phyloP scores from a whole-genome alignment of 2,888 invertebrate species.

The Drosophila meridionalis region DNA sequence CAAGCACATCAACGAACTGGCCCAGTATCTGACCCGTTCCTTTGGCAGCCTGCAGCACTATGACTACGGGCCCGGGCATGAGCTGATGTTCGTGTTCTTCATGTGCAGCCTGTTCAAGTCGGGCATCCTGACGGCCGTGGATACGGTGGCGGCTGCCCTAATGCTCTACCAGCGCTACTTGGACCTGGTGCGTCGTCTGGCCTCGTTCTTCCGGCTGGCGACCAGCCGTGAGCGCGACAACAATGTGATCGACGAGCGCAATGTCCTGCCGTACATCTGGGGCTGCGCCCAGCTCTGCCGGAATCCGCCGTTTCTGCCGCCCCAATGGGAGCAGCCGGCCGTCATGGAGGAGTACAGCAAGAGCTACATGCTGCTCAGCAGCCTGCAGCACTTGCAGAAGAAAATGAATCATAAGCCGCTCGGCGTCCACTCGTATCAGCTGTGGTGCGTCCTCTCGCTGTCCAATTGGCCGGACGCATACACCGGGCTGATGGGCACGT shows the following conservation, averaged over 20 bases:
- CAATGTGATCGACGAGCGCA: conserved; percentile 99
- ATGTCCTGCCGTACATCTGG: conserved; percentile 99
- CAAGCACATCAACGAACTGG: conserved; percentile 90
- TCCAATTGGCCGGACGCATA: conserved; percentile 97
- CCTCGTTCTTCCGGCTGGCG: conserved; percentile 96
- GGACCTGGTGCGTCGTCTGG: conserved; percentile 92
- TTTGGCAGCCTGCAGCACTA: conserved; percentile 98
- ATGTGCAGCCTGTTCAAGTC: conserved; percentile 96
- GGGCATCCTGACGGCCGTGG: conserved; percentile 89
- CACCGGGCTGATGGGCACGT: conserved; percentile 98
- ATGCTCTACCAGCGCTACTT: conserved; percentile 89
- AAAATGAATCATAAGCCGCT: conserved; percentile 94
- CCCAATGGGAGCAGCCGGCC: conserved; percentile 92
- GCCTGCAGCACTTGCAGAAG: conserved; percentile 95
- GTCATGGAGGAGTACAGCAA: conserved; percentile 87
- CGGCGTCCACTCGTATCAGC: conserved; percentile 98
- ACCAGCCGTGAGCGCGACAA: conserved; percentile 99
- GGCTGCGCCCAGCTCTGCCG: conserved; percentile 96
- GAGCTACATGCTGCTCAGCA: conserved; percentile 96
- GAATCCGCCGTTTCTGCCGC: conserved; percentile 91
- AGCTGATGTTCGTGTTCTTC: conserved; percentile 97
- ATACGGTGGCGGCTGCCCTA: conserved; percentile 91
- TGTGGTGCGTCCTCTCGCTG: conserved; percentile 99
- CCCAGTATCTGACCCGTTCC: conserved; percentile 93
- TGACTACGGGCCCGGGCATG: conserved; percentile 99